Percentiles rank a stretch among this genome's conserved stretches.
Evolutionary conservation across 2,113 vertebrate genomes (phyloP).

Genomic region (Melanotaenia duboulayi): DNA sequence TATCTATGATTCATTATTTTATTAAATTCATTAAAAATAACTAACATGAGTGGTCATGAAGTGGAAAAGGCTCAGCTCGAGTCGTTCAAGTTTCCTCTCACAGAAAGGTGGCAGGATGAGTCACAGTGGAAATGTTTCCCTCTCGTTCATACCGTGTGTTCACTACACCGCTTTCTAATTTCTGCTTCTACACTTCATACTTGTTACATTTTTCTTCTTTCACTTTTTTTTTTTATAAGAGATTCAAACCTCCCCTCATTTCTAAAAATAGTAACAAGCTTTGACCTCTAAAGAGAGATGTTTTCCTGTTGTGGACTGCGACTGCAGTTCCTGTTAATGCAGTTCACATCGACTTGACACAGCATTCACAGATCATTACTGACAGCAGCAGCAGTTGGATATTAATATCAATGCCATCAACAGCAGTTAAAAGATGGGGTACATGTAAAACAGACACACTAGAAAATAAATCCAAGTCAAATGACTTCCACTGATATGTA

Average conservation of each 20-base stretch:
- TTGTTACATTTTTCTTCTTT: slow-evolving; percentile 15
- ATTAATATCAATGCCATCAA: slow-evolving; percentile 8
- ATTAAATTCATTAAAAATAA: slow-evolving; percentile 18
- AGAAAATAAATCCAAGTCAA: background rate
- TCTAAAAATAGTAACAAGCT: slow-evolving; percentile 23
- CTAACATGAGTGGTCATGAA: slow-evolving; percentile 42
- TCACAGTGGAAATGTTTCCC: slow-evolving; percentile 76
- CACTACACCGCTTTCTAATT: slow-evolving; percentile 28
- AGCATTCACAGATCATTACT: slow-evolving; percentile 30
- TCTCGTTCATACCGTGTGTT: slow-evolving; percentile 8
- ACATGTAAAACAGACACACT: background rate
- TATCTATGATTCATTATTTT: slow-evolving; percentile 24
- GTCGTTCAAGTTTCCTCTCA: slow-evolving; percentile 65
- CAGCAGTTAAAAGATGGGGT: background rate
- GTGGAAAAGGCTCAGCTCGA: slow-evolving; percentile 69
- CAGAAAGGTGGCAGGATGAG: slow-evolving; percentile 73
- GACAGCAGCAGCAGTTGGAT: slow-evolving; percentile 6
- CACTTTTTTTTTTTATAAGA: background rate
- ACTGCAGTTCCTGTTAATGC: slow-evolving; percentile 39
- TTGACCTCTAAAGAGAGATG: slow-evolving; percentile 32
- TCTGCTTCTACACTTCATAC: slow-evolving; percentile 13
- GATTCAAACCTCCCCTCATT: background rate
- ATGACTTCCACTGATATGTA: background rate
- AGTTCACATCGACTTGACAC: slow-evolving; percentile 51
- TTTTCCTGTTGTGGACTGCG: slow-evolving; percentile 22